Evolutionary conservation across 1,140 invertebrate species (phyloP).

Genomic region (Geopemphigus sp.): DNA sequence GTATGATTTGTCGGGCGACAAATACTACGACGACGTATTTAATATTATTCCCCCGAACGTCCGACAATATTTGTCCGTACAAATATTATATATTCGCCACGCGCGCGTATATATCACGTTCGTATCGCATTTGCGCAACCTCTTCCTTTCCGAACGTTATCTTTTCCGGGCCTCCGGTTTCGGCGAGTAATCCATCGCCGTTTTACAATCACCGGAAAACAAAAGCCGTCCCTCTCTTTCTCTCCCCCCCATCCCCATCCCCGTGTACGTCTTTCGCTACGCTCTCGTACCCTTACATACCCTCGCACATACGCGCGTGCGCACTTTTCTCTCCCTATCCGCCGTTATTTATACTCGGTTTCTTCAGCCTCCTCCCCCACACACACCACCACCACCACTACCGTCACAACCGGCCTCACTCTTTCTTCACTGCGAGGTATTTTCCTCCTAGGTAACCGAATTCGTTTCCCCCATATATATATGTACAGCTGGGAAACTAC

Average conservation of each 20-base stretch:
- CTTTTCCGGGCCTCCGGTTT: constrained; percentile 26
- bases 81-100: neutral
- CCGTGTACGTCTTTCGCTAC: no score
- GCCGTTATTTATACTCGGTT: constrained; percentile 23
- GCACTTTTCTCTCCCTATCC: neutral
- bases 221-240: constrained; percentile 8
- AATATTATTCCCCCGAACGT: no score
- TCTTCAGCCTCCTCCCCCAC: constrained; percentile 4
- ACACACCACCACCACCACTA: no score
- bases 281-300: no score
- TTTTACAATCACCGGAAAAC: constrained; percentile 46
- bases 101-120: neutral
- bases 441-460: constrained; percentile 9
- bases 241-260: no score
- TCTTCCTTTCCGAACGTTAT: constrained; percentile 16
- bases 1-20: no score
- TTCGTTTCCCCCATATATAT: neutral
- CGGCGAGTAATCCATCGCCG: constrained; percentile 41
- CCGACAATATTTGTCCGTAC: neutral
- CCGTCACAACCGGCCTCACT: no score
- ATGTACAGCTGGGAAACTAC: neutral
- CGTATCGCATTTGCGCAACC: constrained; percentile 17
- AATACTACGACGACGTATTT: no score
- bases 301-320: neutral
- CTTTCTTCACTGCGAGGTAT: neutral